phyloP scores from a whole-genome alignment of 2,888 invertebrate genomes.

The Ypsolopha sequella region DNA sequence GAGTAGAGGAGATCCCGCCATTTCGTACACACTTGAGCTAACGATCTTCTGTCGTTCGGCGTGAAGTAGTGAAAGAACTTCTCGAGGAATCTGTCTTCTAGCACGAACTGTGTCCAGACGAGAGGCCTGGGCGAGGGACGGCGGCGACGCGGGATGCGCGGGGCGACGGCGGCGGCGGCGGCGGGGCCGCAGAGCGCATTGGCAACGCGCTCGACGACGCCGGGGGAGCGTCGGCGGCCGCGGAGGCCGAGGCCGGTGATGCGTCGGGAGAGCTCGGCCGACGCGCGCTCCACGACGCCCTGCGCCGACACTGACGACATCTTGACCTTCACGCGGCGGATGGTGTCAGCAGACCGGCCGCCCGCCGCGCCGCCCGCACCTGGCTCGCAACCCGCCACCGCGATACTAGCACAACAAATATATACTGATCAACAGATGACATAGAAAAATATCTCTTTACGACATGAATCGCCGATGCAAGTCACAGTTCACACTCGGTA shows the following conservation, averaged over 20 bases:
- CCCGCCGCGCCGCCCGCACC: conserved; percentile 40
- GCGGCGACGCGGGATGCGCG: conserved; percentile 46
- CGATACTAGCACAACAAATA: conserved; percentile 24
- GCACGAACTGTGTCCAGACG: conserved; percentile 81
- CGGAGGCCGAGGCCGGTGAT: conserved; percentile 86
- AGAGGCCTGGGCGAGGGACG: conserved; percentile 70
- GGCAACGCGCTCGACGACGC: conserved; percentile 89
- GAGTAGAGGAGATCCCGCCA: conserved; percentile 93
- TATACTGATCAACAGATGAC: neutral
- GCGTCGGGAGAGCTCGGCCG: conserved; percentile 89
- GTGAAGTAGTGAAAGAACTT: conserved; percentile 88
- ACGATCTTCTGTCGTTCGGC: conserved; percentile 79
- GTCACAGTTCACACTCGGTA: too few relatives aligned
- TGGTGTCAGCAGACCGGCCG: conserved; percentile 53
- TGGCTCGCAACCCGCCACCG: conserved; percentile 64
- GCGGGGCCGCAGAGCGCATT: conserved; percentile 86
- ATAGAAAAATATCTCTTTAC: too few relatives aligned
- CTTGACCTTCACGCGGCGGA: conserved; percentile 63
- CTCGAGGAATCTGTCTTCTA: conserved; percentile 87
- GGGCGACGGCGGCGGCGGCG: conserved; percentile 35
- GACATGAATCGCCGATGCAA: too few relatives aligned
- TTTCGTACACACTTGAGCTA: conserved; percentile 87
- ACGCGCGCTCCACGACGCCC: conserved; percentile 92
- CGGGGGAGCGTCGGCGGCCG: conserved; percentile 69
- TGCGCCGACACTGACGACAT: conserved; percentile 90